Conservation (phyloP, 2,888 invertebrate species). For the Tipula unca region DNA sequence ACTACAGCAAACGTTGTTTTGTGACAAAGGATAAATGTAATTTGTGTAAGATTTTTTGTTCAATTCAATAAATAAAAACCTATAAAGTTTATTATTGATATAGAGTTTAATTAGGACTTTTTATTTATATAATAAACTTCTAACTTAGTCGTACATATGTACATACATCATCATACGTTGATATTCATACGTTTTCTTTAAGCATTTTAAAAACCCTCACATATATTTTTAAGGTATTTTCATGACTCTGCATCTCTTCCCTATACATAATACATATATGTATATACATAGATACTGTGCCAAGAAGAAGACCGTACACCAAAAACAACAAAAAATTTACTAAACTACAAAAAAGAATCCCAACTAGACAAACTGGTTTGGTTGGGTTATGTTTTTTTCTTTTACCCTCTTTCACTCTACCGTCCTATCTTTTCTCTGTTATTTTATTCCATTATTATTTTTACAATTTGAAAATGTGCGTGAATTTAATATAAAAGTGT, state of each 20-base stretch:
- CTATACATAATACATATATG: not conserved
- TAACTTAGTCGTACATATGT: not conserved
- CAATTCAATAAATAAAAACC: not conserved
- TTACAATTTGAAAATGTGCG: not conserved
- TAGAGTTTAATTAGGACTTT: not conserved
- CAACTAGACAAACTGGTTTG: conserved; percentile 19
- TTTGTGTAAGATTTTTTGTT: not conserved
- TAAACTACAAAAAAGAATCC: conserved; percentile 16
- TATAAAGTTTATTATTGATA: not conserved
- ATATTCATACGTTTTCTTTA: not conserved
- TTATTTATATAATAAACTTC: not conserved
- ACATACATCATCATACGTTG: not conserved
- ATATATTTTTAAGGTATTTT: not conserved
- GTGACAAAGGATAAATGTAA: not conserved
- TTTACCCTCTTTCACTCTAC: not conserved
- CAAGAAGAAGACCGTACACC: not conserved
- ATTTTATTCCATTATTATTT: not conserved
- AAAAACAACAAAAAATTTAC: not conserved
- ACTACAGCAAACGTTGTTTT: not conserved
- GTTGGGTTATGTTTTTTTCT: conserved; percentile 14
- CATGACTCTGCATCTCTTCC: not conserved
- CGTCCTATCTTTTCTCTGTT: conserved; percentile 8
- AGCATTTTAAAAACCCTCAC: not conserved
- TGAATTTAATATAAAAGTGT: not conserved
- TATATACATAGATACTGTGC: not conserved